Base-by-base conservation (phyloP, 2,113 vertebrate species). In the Hiodon tergisus region DNA sequence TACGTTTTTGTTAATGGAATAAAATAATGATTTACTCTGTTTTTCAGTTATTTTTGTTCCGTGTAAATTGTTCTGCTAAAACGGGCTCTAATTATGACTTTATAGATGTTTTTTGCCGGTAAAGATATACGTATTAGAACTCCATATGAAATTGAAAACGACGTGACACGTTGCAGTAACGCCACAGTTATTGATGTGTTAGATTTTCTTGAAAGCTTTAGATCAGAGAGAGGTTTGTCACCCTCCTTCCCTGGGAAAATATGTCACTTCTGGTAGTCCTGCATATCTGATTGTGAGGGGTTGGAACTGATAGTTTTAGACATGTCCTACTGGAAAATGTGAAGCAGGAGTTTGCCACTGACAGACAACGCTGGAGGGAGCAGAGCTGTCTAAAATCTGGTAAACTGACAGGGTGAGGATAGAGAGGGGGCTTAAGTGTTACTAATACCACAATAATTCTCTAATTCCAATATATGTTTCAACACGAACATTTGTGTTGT, bases 371-470 rank as follows among this genome's bases (percentile, higher is more conserved):
- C 71, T 47, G 51, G 72, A 66, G 61, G 14, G 52, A 54, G 52
- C 62, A 74, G 62, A 53, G 59, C 61, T 73, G 58, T 31, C 59
- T 63, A 53, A 62, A 60, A 74, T 9, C 46, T n/a, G 10, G 57
- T 71, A 60, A 71, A 31, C 57, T 60, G 62, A 66, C 72, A 65
- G 52, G 72, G 72, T 74, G 72, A 65, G 11, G 72, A 74, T 61
- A 74, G 72, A 74, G n/a, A n/a, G 52, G 62, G 62, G 66, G 73
- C 52, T 75, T 75, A 75, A 75, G 73, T 75, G 66, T 60, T 68
- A 68, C 63, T 75, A 75, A 68, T 75, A 57, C 73, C 53, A 75
- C 65, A 68, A 68, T 75, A 62, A n/a, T 55, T 51, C 17, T 69
- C 63, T 75, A 63, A 68, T 68, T 59, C 73, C 55, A 58, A 67